phyloP scores from a whole-genome alignment of 2,888 invertebrate species.

The Pachymerium ferrugineum region DNA sequence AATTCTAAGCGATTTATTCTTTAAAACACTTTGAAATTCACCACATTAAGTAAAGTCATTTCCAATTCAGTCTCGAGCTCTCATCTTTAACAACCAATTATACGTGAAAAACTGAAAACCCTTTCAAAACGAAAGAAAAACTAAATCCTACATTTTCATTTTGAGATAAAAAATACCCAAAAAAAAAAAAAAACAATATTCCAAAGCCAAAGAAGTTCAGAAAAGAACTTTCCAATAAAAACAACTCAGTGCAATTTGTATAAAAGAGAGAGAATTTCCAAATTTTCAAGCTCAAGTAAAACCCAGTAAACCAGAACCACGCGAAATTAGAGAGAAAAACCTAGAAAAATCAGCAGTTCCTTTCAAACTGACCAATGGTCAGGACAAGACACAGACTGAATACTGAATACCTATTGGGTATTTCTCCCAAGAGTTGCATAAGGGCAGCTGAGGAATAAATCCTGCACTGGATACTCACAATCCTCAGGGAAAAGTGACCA shows the following conservation, averaged over 20 bases:
- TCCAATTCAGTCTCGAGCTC: too few relatives aligned
- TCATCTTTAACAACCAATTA: too few relatives aligned
- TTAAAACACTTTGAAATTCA: too few relatives aligned
- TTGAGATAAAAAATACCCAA: not conserved
- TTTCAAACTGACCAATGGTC: conserved; percentile 10
- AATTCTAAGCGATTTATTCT: too few relatives aligned
- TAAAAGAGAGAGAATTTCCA: not conserved
- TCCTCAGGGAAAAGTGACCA: not conserved
- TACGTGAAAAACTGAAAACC: not conserved
- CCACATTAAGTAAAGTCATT: too few relatives aligned
- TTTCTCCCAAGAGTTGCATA: conserved; percentile 18
- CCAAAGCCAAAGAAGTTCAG: too few relatives aligned
- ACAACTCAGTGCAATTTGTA: not conserved
- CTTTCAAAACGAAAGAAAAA: not conserved
- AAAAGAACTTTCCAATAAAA: not conserved
- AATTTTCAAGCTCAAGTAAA: not conserved
- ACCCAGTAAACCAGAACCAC: not conserved
- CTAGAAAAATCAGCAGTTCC: not conserved
- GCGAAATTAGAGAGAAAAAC: not conserved
- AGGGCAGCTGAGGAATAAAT: conserved; percentile 8
- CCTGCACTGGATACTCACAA: conserved; percentile 5
- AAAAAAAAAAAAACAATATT: not conserved
- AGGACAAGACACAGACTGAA: conserved; percentile 15
- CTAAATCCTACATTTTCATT: too few relatives aligned
- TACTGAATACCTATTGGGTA: conserved; percentile 10